Base-by-base conservation (phyloP, 2,888 invertebrate genomes). In the Leucophenga maculata region DNA sequence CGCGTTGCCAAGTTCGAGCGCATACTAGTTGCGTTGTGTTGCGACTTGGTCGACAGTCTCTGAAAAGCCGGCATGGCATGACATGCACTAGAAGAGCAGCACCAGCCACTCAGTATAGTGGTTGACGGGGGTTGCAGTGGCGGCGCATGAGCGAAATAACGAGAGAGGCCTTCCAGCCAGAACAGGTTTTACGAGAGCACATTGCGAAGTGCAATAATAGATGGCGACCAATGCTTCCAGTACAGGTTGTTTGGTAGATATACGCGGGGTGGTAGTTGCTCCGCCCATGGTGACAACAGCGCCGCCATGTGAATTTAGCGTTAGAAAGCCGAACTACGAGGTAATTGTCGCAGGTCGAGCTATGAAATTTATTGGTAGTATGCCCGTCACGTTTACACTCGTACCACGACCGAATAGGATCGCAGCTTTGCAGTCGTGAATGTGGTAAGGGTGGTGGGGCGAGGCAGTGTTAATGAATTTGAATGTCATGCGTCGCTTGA, bases 11-110 rank as follows among this genome's bases (percentile, higher is more conserved):
- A 83, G 87, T 86, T 87, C 86, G 86, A 87, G 84, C 86, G 87
- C 86, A 87, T 86, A 87, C 87, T 87, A 86, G 87, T 87, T 86
- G 84, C 77, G 78, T 86, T 86, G 84, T 76, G 78, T 86, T 87
- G 85, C 78, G 79, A 80, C 79, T 80, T 78, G 74, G 73, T 71
- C 20, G 59, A 67, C 69, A 70, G 73, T 72, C 69, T 77, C 67
- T n/a, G 69, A 46, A 54, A 48, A 64, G 62, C 18, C 48, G 59
- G 32, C 39, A 39, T 39, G 39, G 32, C 39, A 39, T 39, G 39
- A 39, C 39, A 31, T 69, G 70, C 69, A 72, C 46, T 18, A 72
- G 71, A 72, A 69, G 67, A 70, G 64, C 65, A 69, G 52, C 76
- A 74, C 75, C 78, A 72, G 66, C 69, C 65, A 60, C 48, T 32